Conservation (phyloP, 2,888 invertebrate genomes). For the Noctua pronuba region DNA sequence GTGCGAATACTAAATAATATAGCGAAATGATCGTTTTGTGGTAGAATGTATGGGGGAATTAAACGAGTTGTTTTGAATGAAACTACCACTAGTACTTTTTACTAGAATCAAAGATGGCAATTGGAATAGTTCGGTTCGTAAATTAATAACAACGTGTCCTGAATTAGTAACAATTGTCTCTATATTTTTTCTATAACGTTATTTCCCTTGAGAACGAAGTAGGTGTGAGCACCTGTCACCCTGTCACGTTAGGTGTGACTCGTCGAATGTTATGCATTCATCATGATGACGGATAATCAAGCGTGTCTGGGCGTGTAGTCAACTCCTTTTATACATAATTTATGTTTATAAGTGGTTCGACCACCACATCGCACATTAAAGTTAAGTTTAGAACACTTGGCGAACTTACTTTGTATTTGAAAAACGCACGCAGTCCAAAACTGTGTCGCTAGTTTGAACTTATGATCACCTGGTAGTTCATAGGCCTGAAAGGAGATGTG, state of each 20-base stretch:
- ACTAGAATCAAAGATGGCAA: constrained; percentile 32
- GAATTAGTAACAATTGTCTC: constrained; percentile 18
- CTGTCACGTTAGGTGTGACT: constrained; percentile 56
- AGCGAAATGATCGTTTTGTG: constrained; percentile 64
- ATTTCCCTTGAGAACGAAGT: constrained; percentile 57
- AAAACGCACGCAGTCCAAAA: background rate
- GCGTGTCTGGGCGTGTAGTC: constrained; percentile 24
- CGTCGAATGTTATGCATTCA: constrained; percentile 51
- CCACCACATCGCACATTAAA: constrained; percentile 21
- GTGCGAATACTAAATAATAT: constrained; percentile 67
- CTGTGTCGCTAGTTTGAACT: background rate
- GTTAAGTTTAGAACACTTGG: constrained; percentile 18
- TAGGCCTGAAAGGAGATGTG: background rate
- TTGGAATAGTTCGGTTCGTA: constrained; percentile 10
- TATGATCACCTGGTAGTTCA: background rate
- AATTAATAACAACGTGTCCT: constrained; percentile 16
- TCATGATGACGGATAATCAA: constrained; percentile 50
- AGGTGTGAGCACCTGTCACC: constrained; percentile 51
- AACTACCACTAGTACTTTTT: constrained; percentile 3
- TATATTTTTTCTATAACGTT: constrained; percentile 22
- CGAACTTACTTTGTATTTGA: constrained; percentile 1
- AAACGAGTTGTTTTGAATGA: constrained; percentile 35
- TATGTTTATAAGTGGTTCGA: constrained; percentile 24
- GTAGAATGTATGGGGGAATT: constrained; percentile 26
- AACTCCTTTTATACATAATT: constrained; percentile 36